Conservation (phyloP, 2,113 vertebrate genomes). For the Muscicapa adusta region DNA sequence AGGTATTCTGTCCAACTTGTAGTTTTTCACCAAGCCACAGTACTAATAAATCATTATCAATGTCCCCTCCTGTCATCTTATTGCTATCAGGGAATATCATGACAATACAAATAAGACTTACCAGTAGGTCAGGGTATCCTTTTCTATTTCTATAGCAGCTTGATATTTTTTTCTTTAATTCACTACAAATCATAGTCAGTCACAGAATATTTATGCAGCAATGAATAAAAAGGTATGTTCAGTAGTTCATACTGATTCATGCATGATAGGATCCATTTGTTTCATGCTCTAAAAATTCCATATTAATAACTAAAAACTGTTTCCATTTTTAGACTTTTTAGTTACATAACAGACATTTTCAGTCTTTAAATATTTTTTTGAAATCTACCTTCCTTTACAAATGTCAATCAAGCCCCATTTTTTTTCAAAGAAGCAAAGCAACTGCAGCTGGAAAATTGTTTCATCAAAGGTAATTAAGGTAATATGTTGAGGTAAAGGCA, state of each 20-base stretch:
- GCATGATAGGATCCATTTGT: conserved; percentile 71
- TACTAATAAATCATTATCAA: background rate
- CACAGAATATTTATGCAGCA: conserved; percentile 49
- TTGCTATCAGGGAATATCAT: background rate
- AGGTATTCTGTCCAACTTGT: background rate
- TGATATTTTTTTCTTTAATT: conserved; percentile 27
- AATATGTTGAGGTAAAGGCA: background rate
- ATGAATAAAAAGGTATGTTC: conserved; percentile 68
- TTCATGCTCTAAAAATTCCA: conserved; percentile 73
- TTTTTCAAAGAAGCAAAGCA: conserved; percentile 16
- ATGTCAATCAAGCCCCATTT: conserved; percentile 18
- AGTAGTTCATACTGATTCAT: conserved; percentile 62
- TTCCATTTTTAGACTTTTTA: conserved; percentile 67
- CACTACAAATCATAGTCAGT: conserved; percentile 11
- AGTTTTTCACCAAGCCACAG: background rate
- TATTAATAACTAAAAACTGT: conserved; percentile 74
- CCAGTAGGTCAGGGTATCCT: background rate
- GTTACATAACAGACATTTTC: conserved; percentile 66
- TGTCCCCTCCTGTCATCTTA: background rate
- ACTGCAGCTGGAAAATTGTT: conserved; percentile 18
- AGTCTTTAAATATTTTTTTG: conserved; percentile 52
- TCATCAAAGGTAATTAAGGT: conserved; percentile 17
- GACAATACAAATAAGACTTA: background rate
- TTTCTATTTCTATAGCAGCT: background rate
- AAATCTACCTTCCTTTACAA: conserved; percentile 38